phyloP scores from a whole-genome alignment of 2,113 vertebrate genomes.

The Stictonetta naevosa region DNA sequence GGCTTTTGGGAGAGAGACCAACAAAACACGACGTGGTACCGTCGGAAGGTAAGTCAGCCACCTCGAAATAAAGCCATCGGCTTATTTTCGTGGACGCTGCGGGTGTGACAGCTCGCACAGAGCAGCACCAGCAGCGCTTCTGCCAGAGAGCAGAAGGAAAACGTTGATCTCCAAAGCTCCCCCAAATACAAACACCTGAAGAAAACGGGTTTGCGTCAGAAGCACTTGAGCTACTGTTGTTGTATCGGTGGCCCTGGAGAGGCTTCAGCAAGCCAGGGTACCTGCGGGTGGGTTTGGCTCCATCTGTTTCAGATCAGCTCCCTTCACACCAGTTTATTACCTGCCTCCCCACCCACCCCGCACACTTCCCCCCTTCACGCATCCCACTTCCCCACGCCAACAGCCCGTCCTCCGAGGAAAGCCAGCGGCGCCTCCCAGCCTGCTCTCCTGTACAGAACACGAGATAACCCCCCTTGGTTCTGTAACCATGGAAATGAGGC shows the following conservation, averaged over 20 bases:
- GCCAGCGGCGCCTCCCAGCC: rapidly evolving
- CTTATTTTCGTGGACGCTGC: rapidly evolving
- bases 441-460: neutral
- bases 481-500: neutral
- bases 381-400: neutral
- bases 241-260: rapidly evolving
- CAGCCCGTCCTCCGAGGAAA: neutral
- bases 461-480: neutral
- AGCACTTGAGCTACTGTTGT: rapidly evolving
- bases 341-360: neutral
- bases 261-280: neutral
- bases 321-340: neutral
- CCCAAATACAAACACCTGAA: rapidly evolving
- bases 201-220: rapidly evolving
- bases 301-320: neutral
- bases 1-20: neutral
- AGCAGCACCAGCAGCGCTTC: neutral
- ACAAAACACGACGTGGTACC: rapidly evolving
- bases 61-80: neutral
- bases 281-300: neutral
- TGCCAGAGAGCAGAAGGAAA: too few species aligned
- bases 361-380: too few species aligned
- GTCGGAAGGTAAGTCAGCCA: rapidly evolving
- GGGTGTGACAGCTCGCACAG: rapidly evolving
- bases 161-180: neutral